Evolutionary conservation across 2,113 vertebrate genomes (phyloP).

Genomic region (Xiphophorus maculatus): DNA sequence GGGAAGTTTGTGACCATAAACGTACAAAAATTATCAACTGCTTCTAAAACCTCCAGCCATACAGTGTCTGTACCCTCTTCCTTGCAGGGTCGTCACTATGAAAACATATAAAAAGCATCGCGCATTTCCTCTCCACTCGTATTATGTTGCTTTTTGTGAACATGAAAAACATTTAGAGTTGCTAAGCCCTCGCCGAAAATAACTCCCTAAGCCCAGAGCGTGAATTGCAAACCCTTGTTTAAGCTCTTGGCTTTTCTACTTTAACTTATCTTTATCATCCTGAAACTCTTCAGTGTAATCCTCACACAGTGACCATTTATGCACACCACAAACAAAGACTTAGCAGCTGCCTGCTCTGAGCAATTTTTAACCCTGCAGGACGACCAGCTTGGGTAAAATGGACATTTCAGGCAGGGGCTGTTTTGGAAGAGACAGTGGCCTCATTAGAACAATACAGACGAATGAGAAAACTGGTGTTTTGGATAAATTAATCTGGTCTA

Average conservation of each 20-base stretch:
- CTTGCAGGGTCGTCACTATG: too few relatives aligned
- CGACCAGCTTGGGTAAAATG: too few relatives aligned
- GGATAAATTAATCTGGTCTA: neutral
- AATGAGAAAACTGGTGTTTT: neutral
- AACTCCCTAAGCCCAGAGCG: neutral
- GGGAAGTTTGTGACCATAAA: too few relatives aligned
- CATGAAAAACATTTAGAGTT: neutral
- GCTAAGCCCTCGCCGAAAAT: neutral
- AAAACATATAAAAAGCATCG: neutral
- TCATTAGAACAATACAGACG: neutral
- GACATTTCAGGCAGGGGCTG: neutral
- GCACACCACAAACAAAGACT: constrained; percentile 1
- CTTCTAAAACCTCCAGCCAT: too few relatives aligned
- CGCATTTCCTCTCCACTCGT: neutral
- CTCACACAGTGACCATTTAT: neutral
- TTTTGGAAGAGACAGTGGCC: neutral
- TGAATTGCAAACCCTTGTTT: neutral
- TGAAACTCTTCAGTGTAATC: neutral
- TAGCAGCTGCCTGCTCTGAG: neutral
- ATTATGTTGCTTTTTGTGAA: neutral
- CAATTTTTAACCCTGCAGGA: neutral
- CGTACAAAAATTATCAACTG: too few relatives aligned
- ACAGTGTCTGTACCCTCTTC: too few relatives aligned
- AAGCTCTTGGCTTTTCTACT: neutral
- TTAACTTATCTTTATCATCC: neutral